phyloP scores from a whole-genome alignment of 2,797 vertebrate species.

The Lagocephalus sceleratus region DNA sequence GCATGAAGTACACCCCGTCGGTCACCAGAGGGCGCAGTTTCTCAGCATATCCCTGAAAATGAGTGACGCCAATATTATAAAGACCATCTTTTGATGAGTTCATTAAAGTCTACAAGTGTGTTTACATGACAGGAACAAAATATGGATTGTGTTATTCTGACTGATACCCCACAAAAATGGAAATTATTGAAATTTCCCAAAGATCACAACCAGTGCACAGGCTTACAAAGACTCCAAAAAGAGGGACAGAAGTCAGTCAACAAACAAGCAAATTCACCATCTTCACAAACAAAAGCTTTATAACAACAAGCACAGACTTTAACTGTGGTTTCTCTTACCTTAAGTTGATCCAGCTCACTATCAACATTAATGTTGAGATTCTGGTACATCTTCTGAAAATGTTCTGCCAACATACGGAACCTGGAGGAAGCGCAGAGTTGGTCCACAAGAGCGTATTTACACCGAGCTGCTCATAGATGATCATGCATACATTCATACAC shows the following conservation, averaged over 20 bases:
- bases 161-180: no score
- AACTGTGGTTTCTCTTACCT: slow-evolving; percentile 60
- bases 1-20: slow-evolving; percentile 84
- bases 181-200: no score
- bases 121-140: not conserved
- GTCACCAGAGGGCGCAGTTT: slow-evolving; percentile 78
- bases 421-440: slow-evolving; percentile 40
- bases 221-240: no score
- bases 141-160: not conserved
- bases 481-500: no score
- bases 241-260: no score
- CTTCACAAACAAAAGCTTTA: no score
- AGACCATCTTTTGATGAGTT: not conserved
- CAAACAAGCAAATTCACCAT: no score
- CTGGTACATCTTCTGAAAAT: slow-evolving; percentile 79
- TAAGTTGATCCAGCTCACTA: slow-evolving; percentile 76
- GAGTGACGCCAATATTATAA: not conserved
- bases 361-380: slow-evolving; percentile 75
- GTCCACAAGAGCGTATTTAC: not conserved
- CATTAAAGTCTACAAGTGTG: no score
- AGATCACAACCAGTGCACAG: no score
- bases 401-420: slow-evolving; percentile 76
- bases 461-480: no score
- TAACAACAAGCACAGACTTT: no score
- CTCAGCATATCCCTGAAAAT: slow-evolving; percentile 69